phyloP scores from a whole-genome alignment of 1,140 invertebrate genomes.

The Drosophila quadrilineata region DNA sequence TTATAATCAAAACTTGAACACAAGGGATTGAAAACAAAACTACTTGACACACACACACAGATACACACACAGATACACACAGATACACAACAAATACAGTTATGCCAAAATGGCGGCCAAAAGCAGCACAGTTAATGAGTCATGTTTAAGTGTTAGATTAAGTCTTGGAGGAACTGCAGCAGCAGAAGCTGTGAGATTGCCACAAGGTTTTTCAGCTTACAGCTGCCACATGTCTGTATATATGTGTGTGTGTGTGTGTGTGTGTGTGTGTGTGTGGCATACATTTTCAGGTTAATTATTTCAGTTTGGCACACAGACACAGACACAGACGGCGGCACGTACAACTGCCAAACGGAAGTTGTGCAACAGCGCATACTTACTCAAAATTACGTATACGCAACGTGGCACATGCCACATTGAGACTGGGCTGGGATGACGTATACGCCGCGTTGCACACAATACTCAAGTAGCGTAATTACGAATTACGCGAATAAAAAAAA shows the following conservation, averaged over 20 bases:
- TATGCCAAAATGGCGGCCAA: background rate
- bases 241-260: no score
- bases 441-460: slow-evolving; percentile 75
- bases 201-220: no score
- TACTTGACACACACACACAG: slow-evolving; percentile 20
- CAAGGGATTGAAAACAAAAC: slow-evolving; percentile 69
- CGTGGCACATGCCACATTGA: no score
- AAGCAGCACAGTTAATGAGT: slow-evolving; percentile 14
- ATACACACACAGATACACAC: slow-evolving; percentile 1
- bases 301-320: slow-evolving; percentile 36
- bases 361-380: no score
- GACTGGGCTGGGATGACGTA: slow-evolving; percentile 62
- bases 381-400: slow-evolving; percentile 61
- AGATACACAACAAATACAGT: slow-evolving; percentile 6
- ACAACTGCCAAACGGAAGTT: slow-evolving; percentile 47
- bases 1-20: slow-evolving; percentile 54
- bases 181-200: background rate
- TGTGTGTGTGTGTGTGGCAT: slow-evolving; percentile 22
- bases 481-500: slow-evolving; percentile 20
- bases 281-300: slow-evolving; percentile 66
- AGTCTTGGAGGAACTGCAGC: slow-evolving; percentile 8
- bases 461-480: slow-evolving; percentile 70
- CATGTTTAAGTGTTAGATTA: slow-evolving; percentile 34
- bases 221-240: no score
- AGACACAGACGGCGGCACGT: background rate